Base-by-base conservation (phyloP, 23 tunicate species). In the Botrylloides violaceus region DNA sequence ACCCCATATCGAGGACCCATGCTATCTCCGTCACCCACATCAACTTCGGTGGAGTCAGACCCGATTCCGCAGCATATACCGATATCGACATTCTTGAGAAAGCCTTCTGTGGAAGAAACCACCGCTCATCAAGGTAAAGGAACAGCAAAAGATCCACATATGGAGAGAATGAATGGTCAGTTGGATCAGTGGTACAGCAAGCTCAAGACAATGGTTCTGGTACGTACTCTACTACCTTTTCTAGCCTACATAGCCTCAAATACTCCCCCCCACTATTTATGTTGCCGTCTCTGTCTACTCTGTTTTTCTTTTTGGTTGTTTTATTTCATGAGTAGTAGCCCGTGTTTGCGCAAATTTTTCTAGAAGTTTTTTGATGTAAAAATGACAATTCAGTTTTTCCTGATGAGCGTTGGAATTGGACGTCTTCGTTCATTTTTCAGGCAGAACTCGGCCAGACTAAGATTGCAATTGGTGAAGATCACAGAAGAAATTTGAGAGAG, bases 121-220 rank as follows among this genome's bases (percentile, higher is more conserved):
- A 9, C 4, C 4, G 29, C 23, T 23, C 12, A 23, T 64, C 7
- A 29, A 6, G 18, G 9, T 33, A 23, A 37, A 12, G 39, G 33
- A 33, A 33, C 32, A n/a, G 75, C 59, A 38, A 47, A 53, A 29
- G 87, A 82, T 59, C 76, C 80, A 4, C 80, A 82, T 53, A 60
- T 75, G 22, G 61, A 53, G 1, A 31, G 78, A 25, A 75, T 82
- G 76, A 27, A 75, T 25, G 36, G 58, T 0, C 87, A 76, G 37
- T 48, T 82, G 1, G 58, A 68, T 5, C 20, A 23, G 0, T 82
- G 87, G 87, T 37, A 74, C 37, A 34, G 25, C 1, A 82, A 75
- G 59, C 48, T 75, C 57, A 82, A 76, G 75, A 82, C 68, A 33
- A 75, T 76, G 80, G 87, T 82, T 36, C 47, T 82, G 58, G 87